Evolutionary conservation across 2,888 invertebrate genomes (phyloP), one percentile per base, ranked within the genome.

Genomic region (Branchellion lobata): DNA sequence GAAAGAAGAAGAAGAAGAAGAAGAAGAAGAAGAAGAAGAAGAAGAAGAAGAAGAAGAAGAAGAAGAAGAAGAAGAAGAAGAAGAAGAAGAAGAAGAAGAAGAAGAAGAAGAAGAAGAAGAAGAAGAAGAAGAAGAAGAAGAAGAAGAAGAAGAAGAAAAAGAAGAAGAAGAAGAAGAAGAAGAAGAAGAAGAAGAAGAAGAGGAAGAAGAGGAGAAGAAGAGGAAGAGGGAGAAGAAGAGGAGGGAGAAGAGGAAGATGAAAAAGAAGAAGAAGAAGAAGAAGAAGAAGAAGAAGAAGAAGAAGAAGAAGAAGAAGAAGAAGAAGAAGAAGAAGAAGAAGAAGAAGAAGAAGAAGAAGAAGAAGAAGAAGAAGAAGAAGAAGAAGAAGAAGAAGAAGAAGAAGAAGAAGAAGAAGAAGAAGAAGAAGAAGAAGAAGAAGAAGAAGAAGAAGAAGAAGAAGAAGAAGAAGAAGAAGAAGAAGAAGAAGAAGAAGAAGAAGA

Each of bases 371-470:
- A 27, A 27, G 24, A 68, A 27, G 69, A 24, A 24, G 27, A 24
- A 68, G 24, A 24, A 24, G 24, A 68, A 24, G 69, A 24, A 68
- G 27, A 27, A 24, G 24, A 24, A 27, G 24, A 68, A 24, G 77
- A 51, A 77, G 72, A 72, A 80, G 77, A 71, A 77, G 72, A 81
- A 71, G 81, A 79, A 81, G 79, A 77, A 79, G 77, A 76, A 77
- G 80, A 80, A 78, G 81, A 79, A 77, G 81, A 80, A 80, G 80
- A 72, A 78, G 78, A 80, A 75, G 78, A 78, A 80, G 81, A 80
- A 81, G 79, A 79, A 79, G 79, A 73, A 80, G 80, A 80, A 81
- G 81, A 78, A 81, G 80, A 72, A 80, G 80, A 81, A 80, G 81
- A 78, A 80, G 81, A 80, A 80, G 78, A 80, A 78, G 65, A 81